Evolutionary conservation across 2,888 invertebrate species (phyloP), one percentile per base, ranked within the genome.

Genomic region (Crepidodera aurea): DNA sequence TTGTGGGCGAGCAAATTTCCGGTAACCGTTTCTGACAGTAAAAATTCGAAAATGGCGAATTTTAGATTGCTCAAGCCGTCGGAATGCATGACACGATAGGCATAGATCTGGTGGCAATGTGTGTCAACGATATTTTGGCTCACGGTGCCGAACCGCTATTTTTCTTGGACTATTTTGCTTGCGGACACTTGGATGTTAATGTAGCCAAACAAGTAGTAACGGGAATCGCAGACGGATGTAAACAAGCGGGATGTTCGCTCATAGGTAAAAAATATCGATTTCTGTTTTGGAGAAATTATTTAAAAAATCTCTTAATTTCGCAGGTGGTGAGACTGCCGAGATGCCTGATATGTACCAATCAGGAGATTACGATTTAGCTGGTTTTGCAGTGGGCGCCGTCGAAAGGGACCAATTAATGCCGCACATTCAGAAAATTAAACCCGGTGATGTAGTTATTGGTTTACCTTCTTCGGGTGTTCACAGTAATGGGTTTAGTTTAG

Each of bases 51-150:
- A n/a, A n/a, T n/a, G n/a, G n/a, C n/a, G n/a, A n/a, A 8, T 85
- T 86, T 0, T 78, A 94, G 94, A 87, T 98, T 70, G 95, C 97
- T 0, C 88, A 95, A 76, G 86, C 86, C 62, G 87, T 89, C 76
- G 85, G 88, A 12, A 86, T 90, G 57, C 96, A 94, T 80, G 87
- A 90, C 73, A 90, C 91, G 0, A 88, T 98, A 56, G 98, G 98
- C 0, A 91, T 94, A 71, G 99, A 99, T 81, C 84, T 99, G 27
- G 96, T 99, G 1, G 98, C 98, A 2, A 97, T 98, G 96, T 97
- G 97, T 77, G 97, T 94, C 44, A 99, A 99, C 82, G 97, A 98
- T 80, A 89, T 98, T 53, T 83, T 99, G 50, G 96, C 96, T 69
- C 93, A 96, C 65, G 98, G 97, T 42, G 98, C 97, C 0, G 94